phyloP scores from a whole-genome alignment of 1,140 invertebrate species.

The Dendroctonus valens region DNA sequence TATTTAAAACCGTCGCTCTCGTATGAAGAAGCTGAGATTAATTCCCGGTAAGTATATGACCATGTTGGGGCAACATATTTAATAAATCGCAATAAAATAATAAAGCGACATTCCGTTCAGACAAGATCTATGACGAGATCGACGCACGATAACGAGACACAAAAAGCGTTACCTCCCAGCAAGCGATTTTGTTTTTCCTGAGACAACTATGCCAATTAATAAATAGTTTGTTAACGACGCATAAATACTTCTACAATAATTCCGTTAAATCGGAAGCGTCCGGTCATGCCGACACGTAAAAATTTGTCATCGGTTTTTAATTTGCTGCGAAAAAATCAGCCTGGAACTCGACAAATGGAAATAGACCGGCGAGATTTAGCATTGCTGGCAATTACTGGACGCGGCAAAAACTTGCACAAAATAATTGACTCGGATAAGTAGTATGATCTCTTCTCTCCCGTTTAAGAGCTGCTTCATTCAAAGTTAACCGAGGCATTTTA shows the following conservation, averaged over 20 bases:
- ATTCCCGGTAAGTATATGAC: constrained; percentile 1
- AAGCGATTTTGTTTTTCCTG: constrained; percentile 14
- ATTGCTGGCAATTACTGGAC: constrained; percentile 5
- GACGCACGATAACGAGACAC: constrained; percentile 1
- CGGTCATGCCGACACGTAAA: constrained; percentile 17
- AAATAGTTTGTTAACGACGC: constrained; percentile 17
- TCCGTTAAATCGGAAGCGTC: constrained; percentile 18
- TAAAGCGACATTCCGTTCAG: constrained; percentile 3
- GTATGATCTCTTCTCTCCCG: background rate
- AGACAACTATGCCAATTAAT: constrained; percentile 19
- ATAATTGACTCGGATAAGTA: constrained; percentile 15
- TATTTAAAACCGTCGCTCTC: background rate
- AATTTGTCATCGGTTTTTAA: constrained; percentile 19
- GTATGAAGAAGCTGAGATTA: background rate
- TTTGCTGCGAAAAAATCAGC: constrained; percentile 15
- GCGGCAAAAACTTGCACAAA: constrained; percentile 13
- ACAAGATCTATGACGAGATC: background rate
- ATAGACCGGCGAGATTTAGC: constrained; percentile 17
- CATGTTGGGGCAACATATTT: background rate
- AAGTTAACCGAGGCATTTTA: background rate
- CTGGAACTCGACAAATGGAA: constrained; percentile 15
- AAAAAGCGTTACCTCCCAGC: constrained; percentile 5
- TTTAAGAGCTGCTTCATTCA: background rate
- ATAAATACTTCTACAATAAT: constrained; percentile 12
- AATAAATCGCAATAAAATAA: constrained; percentile 7